Conservation (phyloP, 1,140 invertebrate species). For the Drosophila repleta region DNA sequence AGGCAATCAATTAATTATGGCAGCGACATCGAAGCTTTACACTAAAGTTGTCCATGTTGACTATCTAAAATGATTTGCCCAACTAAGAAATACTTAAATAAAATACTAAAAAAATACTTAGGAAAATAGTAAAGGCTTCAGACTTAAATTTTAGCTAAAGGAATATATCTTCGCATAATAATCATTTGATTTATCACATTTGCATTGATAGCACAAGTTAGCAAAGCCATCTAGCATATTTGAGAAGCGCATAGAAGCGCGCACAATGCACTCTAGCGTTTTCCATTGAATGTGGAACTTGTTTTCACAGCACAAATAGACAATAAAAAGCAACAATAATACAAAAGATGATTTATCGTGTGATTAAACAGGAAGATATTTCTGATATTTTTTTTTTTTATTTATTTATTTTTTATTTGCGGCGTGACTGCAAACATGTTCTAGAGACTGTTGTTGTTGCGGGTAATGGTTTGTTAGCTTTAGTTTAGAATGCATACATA, state of each 20-base stretch:
- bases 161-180: too few relatives aligned
- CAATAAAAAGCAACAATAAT: constrained; percentile 59
- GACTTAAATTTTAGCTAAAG: too few relatives aligned
- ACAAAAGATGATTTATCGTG: constrained; percentile 79
- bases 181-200: too few relatives aligned
- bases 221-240: background rate
- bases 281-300: constrained; percentile 66
- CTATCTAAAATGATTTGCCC: background rate
- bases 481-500: constrained; percentile 64
- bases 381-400: constrained; percentile 31
- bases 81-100: background rate
- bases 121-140: background rate
- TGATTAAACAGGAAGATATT: constrained; percentile 81
- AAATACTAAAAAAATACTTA: background rate
- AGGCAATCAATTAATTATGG: constrained; percentile 61
- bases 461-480: constrained; percentile 56
- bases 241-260: constrained; percentile 46
- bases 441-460: constrained; percentile 24
- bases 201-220: background rate
- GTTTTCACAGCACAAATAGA: constrained; percentile 59
- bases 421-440: constrained; percentile 76
- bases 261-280: constrained; percentile 9
- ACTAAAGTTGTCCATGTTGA: background rate
- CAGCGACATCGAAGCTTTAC: constrained; percentile 33
- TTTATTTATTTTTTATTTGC: constrained; percentile 22